These are phyloP conservation scores for Nemurella pictetii DNA, from an alignment of 2,888 invertebrate genomes.

Conservation along the genomic window DNA sequence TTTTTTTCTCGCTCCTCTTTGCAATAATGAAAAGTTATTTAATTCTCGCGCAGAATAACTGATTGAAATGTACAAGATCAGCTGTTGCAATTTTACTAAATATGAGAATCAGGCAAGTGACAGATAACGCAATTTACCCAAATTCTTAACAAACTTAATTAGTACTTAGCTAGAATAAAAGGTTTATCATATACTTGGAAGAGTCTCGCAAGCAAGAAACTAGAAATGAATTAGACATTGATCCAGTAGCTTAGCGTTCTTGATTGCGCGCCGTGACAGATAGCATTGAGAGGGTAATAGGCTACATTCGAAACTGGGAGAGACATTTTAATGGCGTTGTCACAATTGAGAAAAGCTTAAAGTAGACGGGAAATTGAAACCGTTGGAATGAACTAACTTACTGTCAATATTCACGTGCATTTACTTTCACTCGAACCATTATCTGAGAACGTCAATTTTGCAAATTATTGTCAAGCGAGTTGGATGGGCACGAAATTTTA, in stretches of 20 bases:
- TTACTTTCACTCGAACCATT: not conserved
- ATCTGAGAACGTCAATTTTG: not conserved
- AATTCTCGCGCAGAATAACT: not conserved
- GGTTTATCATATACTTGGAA: not conserved
- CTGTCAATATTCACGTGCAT: not conserved
- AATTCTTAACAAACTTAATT: not conserved
- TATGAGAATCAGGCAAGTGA: not conserved
- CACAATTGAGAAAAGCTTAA: conserved; percentile 3
- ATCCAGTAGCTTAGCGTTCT: not conserved
- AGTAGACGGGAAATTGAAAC: conserved; percentile 7
- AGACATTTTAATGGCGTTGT: conserved; percentile 7
- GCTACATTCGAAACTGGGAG: not conserved
- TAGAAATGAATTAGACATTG: not conserved
- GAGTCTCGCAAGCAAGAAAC: not conserved
- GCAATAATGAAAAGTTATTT: not conserved
- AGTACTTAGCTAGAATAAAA: not conserved
- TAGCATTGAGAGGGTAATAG: not conserved
- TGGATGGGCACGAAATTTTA: not conserved
- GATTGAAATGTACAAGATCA: not conserved
- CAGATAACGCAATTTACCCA: not conserved
- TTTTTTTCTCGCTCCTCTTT: not conserved
- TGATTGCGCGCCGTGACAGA: not conserved
- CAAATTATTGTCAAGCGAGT: not conserved
- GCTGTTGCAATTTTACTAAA: not conserved
- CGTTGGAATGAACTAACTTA: not conserved